Percentiles rank a stretch among this genome's conserved stretches.
Evolutionary conservation across 2,797 vertebrate genomes (phyloP).

Genomic region (Halcyon badia): DNA sequence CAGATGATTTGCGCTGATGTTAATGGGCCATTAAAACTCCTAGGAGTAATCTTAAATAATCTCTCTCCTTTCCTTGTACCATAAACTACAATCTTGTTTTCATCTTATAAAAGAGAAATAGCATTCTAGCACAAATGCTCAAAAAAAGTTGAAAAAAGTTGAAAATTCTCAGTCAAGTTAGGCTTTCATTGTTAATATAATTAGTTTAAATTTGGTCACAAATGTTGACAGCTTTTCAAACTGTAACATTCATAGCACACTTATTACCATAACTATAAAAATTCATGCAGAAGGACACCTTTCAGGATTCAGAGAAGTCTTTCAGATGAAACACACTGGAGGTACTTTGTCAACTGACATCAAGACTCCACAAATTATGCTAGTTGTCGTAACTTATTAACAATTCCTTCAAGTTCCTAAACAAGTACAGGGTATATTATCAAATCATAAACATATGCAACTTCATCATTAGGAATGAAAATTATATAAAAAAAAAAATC

Average conservation of each 20-base stretch:
- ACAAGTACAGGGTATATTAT: neutral
- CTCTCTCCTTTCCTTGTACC: neutral
- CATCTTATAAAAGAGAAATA: neutral
- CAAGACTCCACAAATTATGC: neutral
- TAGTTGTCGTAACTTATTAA: neutral
- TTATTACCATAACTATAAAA: neutral
- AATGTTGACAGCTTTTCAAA: conserved; percentile 27
- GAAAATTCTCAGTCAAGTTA: conserved; percentile 26
- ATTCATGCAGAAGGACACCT: neutral
- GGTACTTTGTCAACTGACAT: neutral
- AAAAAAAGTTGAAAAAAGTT: neutral
- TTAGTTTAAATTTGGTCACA: conserved; percentile 1
- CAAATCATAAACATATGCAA: neutral
- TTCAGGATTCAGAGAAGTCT: neutral
- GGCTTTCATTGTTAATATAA: conserved; percentile 3
- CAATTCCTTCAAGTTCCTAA: neutral
- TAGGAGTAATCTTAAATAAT: conserved; percentile 8
- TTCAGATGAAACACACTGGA: neutral
- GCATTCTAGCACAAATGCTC: neutral
- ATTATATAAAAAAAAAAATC: neutral
- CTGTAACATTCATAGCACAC: neutral
- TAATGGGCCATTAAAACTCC: neutral
- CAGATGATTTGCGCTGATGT: neutral
- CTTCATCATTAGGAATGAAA: neutral
- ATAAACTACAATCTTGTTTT: neutral